phyloP scores from a whole-genome alignment of 2,888 invertebrate genomes.

The Sicus ferrugineus region DNA sequence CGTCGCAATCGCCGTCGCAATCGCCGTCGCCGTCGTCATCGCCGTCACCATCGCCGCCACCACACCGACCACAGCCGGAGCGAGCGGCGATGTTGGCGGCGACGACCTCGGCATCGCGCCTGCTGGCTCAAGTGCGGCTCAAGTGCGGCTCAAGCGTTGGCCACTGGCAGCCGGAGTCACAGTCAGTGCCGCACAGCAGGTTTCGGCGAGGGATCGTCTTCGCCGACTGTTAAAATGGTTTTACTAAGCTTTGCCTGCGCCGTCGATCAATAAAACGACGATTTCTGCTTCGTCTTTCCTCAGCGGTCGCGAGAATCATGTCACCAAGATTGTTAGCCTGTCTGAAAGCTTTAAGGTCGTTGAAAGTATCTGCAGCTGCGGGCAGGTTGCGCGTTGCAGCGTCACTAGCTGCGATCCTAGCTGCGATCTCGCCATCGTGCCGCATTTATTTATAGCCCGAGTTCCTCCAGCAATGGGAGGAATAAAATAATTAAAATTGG shows the following conservation, averaged over 20 bases:
- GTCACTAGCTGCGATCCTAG: no score
- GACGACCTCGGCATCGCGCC: no score
- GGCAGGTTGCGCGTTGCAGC: no score
- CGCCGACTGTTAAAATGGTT: neutral
- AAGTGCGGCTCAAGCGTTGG: neutral
- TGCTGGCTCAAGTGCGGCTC: neutral
- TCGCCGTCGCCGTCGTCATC: neutral
- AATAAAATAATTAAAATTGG: no score
- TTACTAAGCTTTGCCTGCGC: neutral
- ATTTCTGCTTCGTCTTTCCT: neutral
- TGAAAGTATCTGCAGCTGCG: neutral
- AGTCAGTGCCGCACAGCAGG: slow-evolving; percentile 21
- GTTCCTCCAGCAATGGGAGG: no score
- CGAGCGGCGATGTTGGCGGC: no score
- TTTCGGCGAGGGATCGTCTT: slow-evolving; percentile 2
- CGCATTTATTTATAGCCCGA: no score
- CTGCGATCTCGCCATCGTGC: no score
- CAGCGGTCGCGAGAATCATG: neutral
- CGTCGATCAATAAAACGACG: neutral
- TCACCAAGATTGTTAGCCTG: slow-evolving; percentile 18
- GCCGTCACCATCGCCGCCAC: neutral
- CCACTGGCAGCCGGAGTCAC: neutral
- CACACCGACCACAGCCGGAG: neutral
- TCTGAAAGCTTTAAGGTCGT: neutral
- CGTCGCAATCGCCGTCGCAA: neutral